Evolutionary conservation across 1,140 invertebrate species (phyloP).

Genomic region (Zophobas morio): DNA sequence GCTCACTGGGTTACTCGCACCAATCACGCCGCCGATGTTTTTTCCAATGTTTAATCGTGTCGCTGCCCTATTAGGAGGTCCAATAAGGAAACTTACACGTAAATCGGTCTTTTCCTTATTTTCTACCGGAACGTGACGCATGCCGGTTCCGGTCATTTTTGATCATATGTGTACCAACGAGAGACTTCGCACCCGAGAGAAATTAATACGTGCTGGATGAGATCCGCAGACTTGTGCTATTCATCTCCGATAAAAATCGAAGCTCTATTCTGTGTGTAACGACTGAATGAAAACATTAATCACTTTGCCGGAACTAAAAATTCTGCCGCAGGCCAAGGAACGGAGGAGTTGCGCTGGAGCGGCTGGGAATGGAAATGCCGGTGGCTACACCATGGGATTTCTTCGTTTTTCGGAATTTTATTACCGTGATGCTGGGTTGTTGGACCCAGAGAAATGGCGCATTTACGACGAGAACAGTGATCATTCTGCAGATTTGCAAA

Average conservation of each 20-base stretch:
- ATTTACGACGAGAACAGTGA: too few relatives aligned
- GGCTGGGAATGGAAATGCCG: background rate
- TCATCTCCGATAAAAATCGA: constrained; percentile 50
- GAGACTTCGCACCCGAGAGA: constrained; percentile 8
- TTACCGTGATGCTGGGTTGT: too few relatives aligned
- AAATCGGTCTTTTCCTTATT: constrained; percentile 15
- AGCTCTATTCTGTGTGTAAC: constrained; percentile 14
- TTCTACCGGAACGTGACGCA: constrained; percentile 40
- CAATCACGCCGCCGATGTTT: constrained; percentile 44
- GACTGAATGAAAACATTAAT: constrained; percentile 57
- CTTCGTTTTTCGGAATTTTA: too few relatives aligned
- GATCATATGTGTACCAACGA: too few relatives aligned
- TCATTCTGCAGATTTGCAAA: too few relatives aligned
- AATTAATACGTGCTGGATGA: background rate
- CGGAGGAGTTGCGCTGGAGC: constrained; percentile 23
- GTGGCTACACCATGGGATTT: too few relatives aligned
- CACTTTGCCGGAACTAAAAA: constrained; percentile 57
- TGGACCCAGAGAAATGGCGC: too few relatives aligned
- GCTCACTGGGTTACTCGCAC: constrained; percentile 50
- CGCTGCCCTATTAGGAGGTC: constrained; percentile 45
- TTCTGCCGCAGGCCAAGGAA: constrained; percentile 53
- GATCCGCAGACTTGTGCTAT: background rate
- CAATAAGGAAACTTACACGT: constrained; percentile 34
- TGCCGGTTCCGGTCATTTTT: constrained; percentile 49
- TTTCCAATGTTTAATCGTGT: constrained; percentile 44